Conservation (phyloP, 2,888 invertebrate genomes). For the Pseudeuparius sepicola region DNA sequence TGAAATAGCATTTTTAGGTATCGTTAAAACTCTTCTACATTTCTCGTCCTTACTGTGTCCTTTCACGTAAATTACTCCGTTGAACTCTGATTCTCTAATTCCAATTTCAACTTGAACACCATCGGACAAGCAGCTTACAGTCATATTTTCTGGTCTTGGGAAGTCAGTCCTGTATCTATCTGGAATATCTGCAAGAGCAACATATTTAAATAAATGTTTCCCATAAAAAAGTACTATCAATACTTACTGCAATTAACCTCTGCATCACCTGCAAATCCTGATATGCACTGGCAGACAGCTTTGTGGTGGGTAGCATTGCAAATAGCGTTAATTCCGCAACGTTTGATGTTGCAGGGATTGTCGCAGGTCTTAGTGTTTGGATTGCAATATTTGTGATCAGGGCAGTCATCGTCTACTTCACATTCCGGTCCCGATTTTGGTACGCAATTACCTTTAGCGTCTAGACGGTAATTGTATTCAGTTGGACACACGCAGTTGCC, state of each 20-base stretch:
- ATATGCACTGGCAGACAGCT: constrained; percentile 66
- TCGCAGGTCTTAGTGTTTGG: constrained; percentile 59
- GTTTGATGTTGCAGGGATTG: constrained; percentile 65
- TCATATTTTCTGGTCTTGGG: constrained; percentile 76
- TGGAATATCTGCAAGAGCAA: constrained; percentile 34
- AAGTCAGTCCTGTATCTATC: constrained; percentile 57
- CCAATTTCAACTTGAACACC: constrained; percentile 81
- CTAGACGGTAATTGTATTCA: constrained; percentile 55
- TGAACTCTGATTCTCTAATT: constrained; percentile 60
- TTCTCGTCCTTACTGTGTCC: constrained; percentile 90
- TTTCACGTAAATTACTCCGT: constrained; percentile 86
- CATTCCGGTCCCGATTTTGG: constrained; percentile 49
- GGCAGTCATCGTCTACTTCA: constrained; percentile 61
- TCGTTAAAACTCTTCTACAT: constrained; percentile 71
- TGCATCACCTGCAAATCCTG: constrained; percentile 68
- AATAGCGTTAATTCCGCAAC: constrained; percentile 65
- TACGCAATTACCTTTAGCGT: constrained; percentile 51
- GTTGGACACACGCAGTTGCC: constrained; percentile 67
- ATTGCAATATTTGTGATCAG: constrained; percentile 67
- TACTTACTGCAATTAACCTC: constrained; percentile 60
- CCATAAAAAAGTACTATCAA: constrained; percentile 10
- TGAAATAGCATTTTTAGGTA: constrained; percentile 56
- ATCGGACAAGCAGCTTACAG: constrained; percentile 82
- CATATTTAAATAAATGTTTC: no score
- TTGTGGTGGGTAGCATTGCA: constrained; percentile 71